Base-by-base conservation (phyloP, 1,140 invertebrate genomes). In the Drosophila repleta region DNA sequence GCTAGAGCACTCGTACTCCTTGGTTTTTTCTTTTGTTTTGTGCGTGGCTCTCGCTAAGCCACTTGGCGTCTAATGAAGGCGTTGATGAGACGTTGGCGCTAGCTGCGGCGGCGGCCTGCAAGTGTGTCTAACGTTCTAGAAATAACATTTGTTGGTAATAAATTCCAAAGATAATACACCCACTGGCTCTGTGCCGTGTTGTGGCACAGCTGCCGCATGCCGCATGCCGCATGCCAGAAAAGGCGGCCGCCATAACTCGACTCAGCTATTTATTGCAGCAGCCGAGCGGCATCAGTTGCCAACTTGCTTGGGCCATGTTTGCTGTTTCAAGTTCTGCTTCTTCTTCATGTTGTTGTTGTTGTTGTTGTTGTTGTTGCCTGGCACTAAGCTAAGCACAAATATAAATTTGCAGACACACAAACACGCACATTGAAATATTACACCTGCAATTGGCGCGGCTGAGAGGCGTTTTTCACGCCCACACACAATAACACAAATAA, bases 81-180 rank as follows among this genome's bases (percentile, higher is more conserved):
- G 82, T 84, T 85, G 81, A 85, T 85, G 82, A 81, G 82, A 76
- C 74, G 64, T 61, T 48, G 70, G 65, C 70, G 48, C 51, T 58
- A 45, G 65, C 68, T 56, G 41, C 21, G 13, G 37, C 49, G 51
- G 45, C 41, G 24, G 26, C 32, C 26, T 61, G 41, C 32, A 41
- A 60, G 71, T 78, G 74, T 74, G 82, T 87, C 82, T 87, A 85
- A 85, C 82, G 82, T 82, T 81, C 82, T 81, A 85, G 82, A 85
- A 85, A 85, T 85, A 85, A 85, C 82, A 85, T 85, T 85, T 85
- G 82, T 87, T 72, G 82, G 82, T 87, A 85, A 85, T 85, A 85
- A 85, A 85, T 85, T 85, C 82, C 81, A 85, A 87, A 85, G 82
- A 85, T 85, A 85, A 85, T 85, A 85, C 82, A 85, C 82, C 82